phyloP scores from a whole-genome alignment of 2,888 invertebrate species.

The Sepiola atlantica region DNA sequence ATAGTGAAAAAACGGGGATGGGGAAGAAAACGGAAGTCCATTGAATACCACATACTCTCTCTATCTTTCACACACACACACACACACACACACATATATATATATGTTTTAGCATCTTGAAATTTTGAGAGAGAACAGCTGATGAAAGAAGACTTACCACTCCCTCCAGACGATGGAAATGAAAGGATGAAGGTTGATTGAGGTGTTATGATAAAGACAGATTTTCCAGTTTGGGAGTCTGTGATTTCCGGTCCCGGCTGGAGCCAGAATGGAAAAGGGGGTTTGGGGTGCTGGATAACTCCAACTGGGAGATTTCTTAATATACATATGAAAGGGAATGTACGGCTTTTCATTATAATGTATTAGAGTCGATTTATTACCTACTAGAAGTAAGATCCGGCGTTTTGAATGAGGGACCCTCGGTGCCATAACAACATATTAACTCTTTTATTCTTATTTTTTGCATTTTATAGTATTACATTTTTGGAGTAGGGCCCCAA shows the following conservation, averaged over 20 bases:
- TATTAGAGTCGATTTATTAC: background rate
- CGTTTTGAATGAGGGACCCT: too few relatives aligned
- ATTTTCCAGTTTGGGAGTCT: slow-evolving; percentile 15
- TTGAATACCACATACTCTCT: background rate
- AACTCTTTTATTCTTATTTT: too few relatives aligned
- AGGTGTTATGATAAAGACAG: background rate
- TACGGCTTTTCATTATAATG: background rate
- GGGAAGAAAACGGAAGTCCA: background rate
- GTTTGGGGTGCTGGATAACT: too few relatives aligned
- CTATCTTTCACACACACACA: too few relatives aligned
- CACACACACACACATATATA: too few relatives aligned
- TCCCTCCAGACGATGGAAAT: background rate
- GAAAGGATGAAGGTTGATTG: background rate
- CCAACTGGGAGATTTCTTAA: background rate
- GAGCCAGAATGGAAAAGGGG: background rate
- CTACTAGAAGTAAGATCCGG: background rate
- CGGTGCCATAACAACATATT: too few relatives aligned
- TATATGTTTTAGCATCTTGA: background rate
- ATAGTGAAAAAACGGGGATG: background rate
- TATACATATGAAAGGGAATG: background rate
- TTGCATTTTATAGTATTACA: too few relatives aligned
- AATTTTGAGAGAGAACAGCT: background rate
- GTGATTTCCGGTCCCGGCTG: background rate
- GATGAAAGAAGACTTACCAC: background rate
- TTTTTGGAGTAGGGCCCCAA: too few relatives aligned